Base-by-base conservation (phyloP, 2,113 vertebrate species). In the Mionectes macconnelli region DNA sequence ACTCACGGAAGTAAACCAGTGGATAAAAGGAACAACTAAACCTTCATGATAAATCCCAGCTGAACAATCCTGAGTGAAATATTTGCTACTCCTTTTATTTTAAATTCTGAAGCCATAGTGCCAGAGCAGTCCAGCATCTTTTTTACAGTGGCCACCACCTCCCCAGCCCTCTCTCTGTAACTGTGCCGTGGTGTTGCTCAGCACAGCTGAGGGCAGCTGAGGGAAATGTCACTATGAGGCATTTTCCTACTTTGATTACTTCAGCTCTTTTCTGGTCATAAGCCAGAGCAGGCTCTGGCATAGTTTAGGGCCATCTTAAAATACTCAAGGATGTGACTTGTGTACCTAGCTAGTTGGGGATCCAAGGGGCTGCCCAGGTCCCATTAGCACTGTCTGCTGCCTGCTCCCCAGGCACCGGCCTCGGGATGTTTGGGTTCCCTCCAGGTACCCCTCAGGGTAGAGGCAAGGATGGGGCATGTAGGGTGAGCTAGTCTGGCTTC, bases 171-270 rank as follows among this genome's bases (percentile, higher is more conserved):
- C 30, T 63, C 14, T 63, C 39, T 66, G 14, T 44, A n/a, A 67
- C 49, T 53, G 21, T 4, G 21, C 50, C 30, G 7, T 2, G 3
- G n/a, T 47, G 30, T 69, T 74, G n/a, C 16, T 27, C 0, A 1
- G 37, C 4, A 1, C 53, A 89, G 68, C 47, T 75, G 60, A 94
- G 60, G 66, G 42, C 79, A 90, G 47, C 53, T 76, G 59, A 67
- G 39, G 57, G n/a, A 92, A 89, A 94, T 52, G 39, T 55, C 42
- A 31, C 47, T 52, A 60, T 70, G 74, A 91, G 49, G 39, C 10
- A 89, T 84, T 96, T 95, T 94, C 72, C 68, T 55, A 27, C 66
- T 72, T 69, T 10, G 40, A 49, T 64, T 56, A 39, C 52, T 64
- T 44, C 25, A 67, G 24, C 42, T 93, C 30, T 81, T 67, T 23